phyloP scores from a whole-genome alignment of 2,797 vertebrate genomes.

The Galagoides demidoff region DNA sequence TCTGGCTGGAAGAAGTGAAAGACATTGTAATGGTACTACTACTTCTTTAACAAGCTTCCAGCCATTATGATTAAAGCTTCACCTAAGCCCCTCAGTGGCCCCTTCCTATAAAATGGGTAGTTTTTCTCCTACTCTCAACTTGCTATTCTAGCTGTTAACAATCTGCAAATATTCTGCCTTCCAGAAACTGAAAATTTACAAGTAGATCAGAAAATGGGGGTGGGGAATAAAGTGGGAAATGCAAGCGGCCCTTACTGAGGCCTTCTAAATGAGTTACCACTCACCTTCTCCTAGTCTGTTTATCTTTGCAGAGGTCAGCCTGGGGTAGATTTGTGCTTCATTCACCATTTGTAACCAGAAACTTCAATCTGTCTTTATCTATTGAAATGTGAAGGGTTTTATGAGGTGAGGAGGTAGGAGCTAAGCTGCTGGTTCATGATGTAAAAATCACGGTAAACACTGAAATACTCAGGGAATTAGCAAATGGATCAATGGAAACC shows the following conservation, averaged over 20 bases:
- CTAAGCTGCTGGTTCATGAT: background rate
- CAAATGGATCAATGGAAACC: background rate
- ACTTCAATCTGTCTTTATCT: background rate
- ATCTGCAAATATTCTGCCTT: background rate
- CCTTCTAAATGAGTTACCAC: background rate
- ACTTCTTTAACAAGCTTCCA: background rate
- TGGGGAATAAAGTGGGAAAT: background rate
- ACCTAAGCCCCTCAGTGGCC: background rate
- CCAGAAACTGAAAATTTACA: constrained; percentile 66
- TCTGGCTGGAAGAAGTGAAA: background rate
- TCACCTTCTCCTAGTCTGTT: background rate
- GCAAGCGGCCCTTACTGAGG: background rate
- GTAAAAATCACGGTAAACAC: background rate
- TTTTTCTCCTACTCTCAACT: background rate
- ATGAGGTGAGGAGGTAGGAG: background rate
- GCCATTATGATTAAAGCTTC: background rate
- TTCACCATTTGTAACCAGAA: background rate
- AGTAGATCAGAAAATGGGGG: constrained; percentile 7
- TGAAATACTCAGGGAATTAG: background rate
- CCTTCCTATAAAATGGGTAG: background rate
- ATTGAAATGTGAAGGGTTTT: background rate
- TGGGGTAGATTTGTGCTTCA: background rate
- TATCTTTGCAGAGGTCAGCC: background rate
- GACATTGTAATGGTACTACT: background rate
- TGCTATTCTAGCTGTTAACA: constrained; percentile 53